Conservation (phyloP, 2,113 vertebrate species). For the Barnardius zonarius region DNA sequence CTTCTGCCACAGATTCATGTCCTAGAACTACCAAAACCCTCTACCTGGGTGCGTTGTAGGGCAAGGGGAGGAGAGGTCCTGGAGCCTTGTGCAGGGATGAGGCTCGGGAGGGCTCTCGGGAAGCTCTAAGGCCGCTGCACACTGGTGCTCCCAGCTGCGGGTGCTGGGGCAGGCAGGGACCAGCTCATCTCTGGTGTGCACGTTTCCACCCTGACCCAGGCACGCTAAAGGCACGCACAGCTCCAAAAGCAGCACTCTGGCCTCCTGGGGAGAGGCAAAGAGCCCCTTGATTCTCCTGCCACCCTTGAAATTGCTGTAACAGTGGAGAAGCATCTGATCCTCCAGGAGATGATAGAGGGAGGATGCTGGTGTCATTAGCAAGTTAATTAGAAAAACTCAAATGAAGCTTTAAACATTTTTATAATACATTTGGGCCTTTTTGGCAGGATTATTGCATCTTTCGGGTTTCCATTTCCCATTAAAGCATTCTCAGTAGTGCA, state of each 20-base stretch:
- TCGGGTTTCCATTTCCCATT: constrained; percentile 59
- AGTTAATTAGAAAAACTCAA: constrained; percentile 40
- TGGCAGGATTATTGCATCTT: constrained; percentile 53
- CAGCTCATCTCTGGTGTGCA: background rate
- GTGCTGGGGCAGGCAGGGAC: too few relatives aligned
- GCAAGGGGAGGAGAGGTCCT: background rate
- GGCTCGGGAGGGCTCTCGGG: background rate
- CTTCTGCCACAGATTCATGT: background rate
- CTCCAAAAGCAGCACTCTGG: background rate
- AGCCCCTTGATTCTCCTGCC: background rate
- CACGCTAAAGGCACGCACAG: accelerated
- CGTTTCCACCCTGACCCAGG: accelerated
- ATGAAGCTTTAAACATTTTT: constrained; percentile 52
- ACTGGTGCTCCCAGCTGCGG: accelerated
- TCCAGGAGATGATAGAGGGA: background rate
- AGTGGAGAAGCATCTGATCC: background rate
- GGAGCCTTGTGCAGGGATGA: background rate
- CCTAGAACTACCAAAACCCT: background rate
- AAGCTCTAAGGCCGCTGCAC: background rate
- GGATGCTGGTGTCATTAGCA: constrained; percentile 28
- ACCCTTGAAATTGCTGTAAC: background rate
- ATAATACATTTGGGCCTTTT: constrained; percentile 54
- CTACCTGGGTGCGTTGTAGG: background rate
- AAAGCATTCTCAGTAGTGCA: constrained; percentile 47
- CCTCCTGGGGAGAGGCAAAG: background rate